Conservation (phyloP, 1,140 invertebrate species). For the Drosophila saltans region DNA sequence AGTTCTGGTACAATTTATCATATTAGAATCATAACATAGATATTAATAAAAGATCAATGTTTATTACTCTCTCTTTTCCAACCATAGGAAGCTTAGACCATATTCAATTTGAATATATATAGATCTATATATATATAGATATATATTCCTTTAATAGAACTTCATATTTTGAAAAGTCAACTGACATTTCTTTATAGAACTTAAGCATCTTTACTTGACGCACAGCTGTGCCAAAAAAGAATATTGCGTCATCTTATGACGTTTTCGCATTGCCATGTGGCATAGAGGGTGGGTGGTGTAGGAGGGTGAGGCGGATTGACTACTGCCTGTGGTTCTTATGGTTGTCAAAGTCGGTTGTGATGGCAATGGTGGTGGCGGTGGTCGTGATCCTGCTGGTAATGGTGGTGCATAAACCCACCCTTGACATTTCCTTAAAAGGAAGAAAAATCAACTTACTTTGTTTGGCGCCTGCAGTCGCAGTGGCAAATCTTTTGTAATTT, state of each 20-base stretch:
- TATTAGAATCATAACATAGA: too few species aligned
- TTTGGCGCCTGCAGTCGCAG: constrained; percentile 12
- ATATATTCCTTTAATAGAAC: too few species aligned
- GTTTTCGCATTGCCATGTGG: constrained; percentile 1
- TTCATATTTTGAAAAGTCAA: too few species aligned
- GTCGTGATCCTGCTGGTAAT: not conserved
- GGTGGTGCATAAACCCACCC: constrained; percentile 1
- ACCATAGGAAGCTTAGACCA: too few species aligned
- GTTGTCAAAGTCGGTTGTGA: not conserved
- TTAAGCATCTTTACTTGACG: not conserved
- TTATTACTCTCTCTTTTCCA: too few species aligned
- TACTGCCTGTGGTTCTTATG: constrained; percentile 5
- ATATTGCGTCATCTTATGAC: constrained; percentile 3
- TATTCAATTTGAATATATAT: too few species aligned
- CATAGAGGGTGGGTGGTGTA: not conserved
- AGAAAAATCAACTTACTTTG: constrained; percentile 13
- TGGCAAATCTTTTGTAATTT: constrained; percentile 39
- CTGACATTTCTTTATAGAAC: not conserved
- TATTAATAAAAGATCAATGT: too few species aligned
- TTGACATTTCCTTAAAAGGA: not conserved
- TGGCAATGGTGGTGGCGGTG: not conserved
- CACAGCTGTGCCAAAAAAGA: constrained; percentile 1
- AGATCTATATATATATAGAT: too few species aligned
- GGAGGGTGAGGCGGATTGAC: not conserved
- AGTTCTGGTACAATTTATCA: too few species aligned